Conservation (phyloP, 2,797 vertebrate species). For the Cossypha heuglini region DNA sequence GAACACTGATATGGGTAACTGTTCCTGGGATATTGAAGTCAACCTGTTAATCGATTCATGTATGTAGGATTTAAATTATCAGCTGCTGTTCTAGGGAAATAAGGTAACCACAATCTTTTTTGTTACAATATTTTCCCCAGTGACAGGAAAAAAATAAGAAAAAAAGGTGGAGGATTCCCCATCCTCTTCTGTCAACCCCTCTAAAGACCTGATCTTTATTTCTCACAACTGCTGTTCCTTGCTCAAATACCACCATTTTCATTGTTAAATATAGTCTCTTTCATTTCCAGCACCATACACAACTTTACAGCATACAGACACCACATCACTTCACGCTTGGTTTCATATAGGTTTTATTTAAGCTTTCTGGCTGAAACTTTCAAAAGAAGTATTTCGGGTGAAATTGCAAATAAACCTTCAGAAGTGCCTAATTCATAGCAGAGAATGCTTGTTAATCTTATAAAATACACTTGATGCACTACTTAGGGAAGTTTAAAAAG, state of each 20-base stretch:
- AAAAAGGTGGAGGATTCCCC: not conserved
- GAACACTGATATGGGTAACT: not conserved
- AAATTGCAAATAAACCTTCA: not conserved
- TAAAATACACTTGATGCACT: not conserved
- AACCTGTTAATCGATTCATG: not conserved
- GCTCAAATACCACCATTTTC: not conserved
- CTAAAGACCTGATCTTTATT: not conserved
- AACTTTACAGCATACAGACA: not conserved
- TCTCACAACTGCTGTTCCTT: not conserved
- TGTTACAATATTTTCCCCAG: not conserved
- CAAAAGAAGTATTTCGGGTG: not conserved
- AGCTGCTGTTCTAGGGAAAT: not conserved
- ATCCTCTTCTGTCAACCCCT: rapidly evolving
- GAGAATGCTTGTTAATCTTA: not conserved
- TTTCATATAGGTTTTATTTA: not conserved
- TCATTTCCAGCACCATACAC: not conserved
- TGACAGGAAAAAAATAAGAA: not conserved
- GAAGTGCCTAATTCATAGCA: not conserved
- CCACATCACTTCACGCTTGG: not conserved
- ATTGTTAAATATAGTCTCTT: not conserved
- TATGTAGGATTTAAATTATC: not conserved
- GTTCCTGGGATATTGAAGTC: not conserved
- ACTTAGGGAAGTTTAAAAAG: not conserved
- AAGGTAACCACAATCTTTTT: not conserved
- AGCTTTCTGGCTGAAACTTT: not conserved